phyloP scores from a whole-genome alignment of 2,797 vertebrate genomes.

The Dermochelys coriacea region DNA sequence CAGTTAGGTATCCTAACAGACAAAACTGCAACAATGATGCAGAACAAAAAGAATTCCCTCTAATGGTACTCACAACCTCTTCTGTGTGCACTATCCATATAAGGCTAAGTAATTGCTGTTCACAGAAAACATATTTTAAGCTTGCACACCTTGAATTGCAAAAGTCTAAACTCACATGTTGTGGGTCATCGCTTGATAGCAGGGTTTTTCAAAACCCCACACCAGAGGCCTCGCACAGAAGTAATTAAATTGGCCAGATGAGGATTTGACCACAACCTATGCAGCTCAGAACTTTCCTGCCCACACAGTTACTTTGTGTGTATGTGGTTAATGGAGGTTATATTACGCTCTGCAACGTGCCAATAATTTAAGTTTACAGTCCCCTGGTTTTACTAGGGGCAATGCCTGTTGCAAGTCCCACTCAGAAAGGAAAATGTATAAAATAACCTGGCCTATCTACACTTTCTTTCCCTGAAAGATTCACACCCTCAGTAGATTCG shows the following conservation, averaged over 20 bases:
- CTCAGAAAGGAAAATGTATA: not conserved
- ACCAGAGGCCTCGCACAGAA: not conserved
- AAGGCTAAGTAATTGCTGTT: not conserved
- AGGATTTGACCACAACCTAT: not conserved
- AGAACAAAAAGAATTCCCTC: slow-evolving; percentile 1
- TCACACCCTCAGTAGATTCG: not conserved
- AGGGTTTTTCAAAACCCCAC: not conserved
- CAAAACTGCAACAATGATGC: not conserved
- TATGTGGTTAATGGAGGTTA: not conserved
- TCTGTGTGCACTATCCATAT: not conserved
- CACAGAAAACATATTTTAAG: not conserved
- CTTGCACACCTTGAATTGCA: not conserved
- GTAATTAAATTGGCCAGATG: not conserved
- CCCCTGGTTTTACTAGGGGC: not conserved
- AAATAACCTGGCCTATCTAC: not conserved
- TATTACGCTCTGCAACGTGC: not conserved
- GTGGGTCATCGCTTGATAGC: not conserved
- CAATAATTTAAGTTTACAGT: not conserved
- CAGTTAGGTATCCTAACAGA: not conserved
- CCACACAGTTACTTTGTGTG: not conserved
- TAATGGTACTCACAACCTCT: not conserved
- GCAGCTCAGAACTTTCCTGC: not conserved
- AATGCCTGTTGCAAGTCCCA: rapidly evolving
- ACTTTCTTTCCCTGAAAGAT: not conserved
- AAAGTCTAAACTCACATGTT: not conserved